phyloP scores from a whole-genome alignment of 2,113 vertebrate genomes.

The Lagenorhynchus albirostris region DNA sequence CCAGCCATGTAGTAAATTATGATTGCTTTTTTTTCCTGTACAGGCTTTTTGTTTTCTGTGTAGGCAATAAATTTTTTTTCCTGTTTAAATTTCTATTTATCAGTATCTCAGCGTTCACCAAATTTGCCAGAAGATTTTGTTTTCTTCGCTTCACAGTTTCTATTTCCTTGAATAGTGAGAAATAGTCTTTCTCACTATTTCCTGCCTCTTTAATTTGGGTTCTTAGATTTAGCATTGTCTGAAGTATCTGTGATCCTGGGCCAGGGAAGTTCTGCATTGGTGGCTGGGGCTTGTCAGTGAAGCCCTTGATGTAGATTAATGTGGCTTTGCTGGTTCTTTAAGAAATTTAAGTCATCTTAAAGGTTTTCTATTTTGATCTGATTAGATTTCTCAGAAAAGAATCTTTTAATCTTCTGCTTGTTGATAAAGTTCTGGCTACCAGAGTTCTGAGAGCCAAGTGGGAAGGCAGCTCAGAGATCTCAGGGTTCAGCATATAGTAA shows the following conservation, averaged over 20 bases:
- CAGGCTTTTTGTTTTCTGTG: background rate
- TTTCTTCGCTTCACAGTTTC: background rate
- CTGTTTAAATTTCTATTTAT: background rate
- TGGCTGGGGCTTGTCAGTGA: background rate
- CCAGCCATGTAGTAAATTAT: background rate
- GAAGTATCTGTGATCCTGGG: background rate
- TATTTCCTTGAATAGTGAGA: background rate
- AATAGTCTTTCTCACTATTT: background rate
- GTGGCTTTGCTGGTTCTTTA: background rate
- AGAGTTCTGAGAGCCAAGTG: background rate
- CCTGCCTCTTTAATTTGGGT: background rate
- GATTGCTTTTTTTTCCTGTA: background rate
- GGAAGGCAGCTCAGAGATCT: background rate
- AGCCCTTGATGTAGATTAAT: background rate
- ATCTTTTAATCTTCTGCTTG: background rate
- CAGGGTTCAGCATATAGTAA: background rate
- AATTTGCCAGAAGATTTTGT: background rate
- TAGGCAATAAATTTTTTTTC: background rate
- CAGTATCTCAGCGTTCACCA: background rate
- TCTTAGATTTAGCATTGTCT: background rate
- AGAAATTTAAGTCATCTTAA: conserved; percentile 32
- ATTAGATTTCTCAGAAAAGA: conserved; percentile 24
- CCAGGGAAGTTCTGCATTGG: background rate
- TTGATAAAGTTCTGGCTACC: background rate
- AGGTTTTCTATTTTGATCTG: conserved; percentile 20